Base-by-base conservation (phyloP, 2,113 vertebrate genomes). In the Poeciliopsis prolifica region DNA sequence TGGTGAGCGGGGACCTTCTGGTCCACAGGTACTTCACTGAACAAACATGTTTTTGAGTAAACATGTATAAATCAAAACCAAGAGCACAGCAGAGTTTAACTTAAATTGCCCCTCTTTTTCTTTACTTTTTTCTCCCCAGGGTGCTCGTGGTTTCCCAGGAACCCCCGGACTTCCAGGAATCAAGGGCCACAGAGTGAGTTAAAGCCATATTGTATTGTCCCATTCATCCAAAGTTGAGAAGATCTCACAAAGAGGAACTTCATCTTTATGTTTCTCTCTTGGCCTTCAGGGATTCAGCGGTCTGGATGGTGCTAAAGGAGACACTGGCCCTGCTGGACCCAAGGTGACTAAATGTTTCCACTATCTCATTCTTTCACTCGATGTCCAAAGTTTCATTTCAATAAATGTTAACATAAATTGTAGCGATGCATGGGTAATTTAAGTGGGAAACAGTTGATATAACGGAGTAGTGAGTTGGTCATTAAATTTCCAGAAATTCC, bases 181-280 rank as follows among this genome's bases (percentile, higher is more conserved):
- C 96, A 99, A 99, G 94, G 98, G 98, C 94, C 97, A 98, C 96
- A 94, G 97, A 93, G 98, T 99, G 81, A 98, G 98, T 95, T 30
- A 0, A 17, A 31, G 24, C 61, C 51, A 9, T 58, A 9, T 24
- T n/a, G 2, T 26, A 42, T 22, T 4, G 42, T n/a, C 22, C 14
- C 3, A 0, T 24, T 35, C 4, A 33, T 13, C 1, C 30, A 22
- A 30, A n/a, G n/a, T 3, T 26, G 4, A 19, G 22, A 30, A 58
- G 40, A 17, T 74, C 51, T 76, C 1, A 2, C 3, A 6, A 44
- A 19, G 11, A 6, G 51, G 19, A 17, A 5, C 48, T 1, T 74
- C 17, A 72, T 8, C 15, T 35, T 19, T 65, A 13, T 60, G 5
- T 70, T 15, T 73, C 22, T 80, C 31, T 68, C 44, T 68, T 33